A percentile compares a stretch with the other conserved stretches of the same genome.
Conservation (phyloP, 2,888 invertebrate species). For the Tenthredo amoena region DNA sequence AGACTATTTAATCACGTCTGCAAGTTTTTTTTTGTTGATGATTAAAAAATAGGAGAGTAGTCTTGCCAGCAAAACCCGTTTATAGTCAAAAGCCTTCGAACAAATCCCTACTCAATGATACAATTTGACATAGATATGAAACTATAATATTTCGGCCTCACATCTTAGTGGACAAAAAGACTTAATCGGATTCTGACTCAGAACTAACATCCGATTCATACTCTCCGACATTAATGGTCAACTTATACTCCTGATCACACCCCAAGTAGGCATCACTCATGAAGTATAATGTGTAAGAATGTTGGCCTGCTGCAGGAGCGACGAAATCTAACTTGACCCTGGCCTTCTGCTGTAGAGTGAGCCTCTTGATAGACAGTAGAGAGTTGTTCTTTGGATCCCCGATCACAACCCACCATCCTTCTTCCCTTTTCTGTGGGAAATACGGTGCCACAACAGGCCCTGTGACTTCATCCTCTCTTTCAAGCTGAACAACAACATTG, state of each 20-base stretch:
- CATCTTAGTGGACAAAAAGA: background rate
- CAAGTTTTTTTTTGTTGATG: background rate
- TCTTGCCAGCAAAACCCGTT: background rate
- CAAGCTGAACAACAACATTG: slow-evolving; percentile 93
- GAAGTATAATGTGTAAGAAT: slow-evolving; percentile 97
- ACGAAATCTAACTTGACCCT: slow-evolving; percentile 94
- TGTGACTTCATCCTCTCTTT: slow-evolving; percentile 97
- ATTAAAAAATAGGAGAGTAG: background rate
- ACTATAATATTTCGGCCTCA: slow-evolving; percentile 19
- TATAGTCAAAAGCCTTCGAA: background rate
- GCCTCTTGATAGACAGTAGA: slow-evolving; percentile 96
- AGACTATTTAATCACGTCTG: background rate
- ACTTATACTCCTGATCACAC: slow-evolving; percentile 99
- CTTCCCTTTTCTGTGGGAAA: slow-evolving; percentile 96
- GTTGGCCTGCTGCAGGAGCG: slow-evolving; percentile 92
- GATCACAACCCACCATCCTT: slow-evolving; percentile 99
- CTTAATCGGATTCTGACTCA: slow-evolving; percentile 80
- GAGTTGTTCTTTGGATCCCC: slow-evolving; percentile 97
- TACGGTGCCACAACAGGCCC: slow-evolving; percentile 99
- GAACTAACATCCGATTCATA: slow-evolving; percentile 84
- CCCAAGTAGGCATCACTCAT: slow-evolving; percentile 99
- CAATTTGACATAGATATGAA: background rate
- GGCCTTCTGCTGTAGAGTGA: slow-evolving; percentile 96
- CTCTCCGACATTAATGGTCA: slow-evolving; percentile 90
- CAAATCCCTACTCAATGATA: background rate